phyloP scores from a whole-genome alignment of 2,797 vertebrate genomes.

The Brachymystax lenok region DNA sequence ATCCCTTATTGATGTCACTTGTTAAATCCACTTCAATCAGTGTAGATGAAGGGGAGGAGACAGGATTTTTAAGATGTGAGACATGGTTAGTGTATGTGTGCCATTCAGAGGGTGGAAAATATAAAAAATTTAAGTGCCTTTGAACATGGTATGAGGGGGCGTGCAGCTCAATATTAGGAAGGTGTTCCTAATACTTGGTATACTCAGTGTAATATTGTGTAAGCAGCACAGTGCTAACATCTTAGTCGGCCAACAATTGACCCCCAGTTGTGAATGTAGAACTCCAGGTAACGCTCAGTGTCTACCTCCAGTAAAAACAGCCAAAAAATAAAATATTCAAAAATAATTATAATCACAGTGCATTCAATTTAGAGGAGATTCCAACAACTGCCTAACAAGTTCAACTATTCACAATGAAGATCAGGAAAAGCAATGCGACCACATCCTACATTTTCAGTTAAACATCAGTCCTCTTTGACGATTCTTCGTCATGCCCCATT shows the following conservation, averaged over 20 bases:
- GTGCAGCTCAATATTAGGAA: no score
- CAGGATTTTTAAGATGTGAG: no score
- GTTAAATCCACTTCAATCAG: no score
- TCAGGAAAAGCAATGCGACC: constrained; percentile 21
- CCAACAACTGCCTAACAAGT: constrained; percentile 29
- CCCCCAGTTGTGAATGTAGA: neutral
- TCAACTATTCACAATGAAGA: constrained; percentile 5
- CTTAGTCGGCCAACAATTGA: neutral
- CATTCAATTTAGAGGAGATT: constrained; percentile 59
- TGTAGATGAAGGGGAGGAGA: no score
- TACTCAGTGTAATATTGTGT: neutral
- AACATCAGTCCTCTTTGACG: neutral
- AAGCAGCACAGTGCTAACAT: constrained; percentile 17
- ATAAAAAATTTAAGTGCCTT: no score
- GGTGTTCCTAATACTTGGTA: no score
- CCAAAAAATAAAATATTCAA: constrained; percentile 27
- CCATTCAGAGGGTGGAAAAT: no score
- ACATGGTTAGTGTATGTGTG: no score
- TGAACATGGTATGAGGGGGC: no score
- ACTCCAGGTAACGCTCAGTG: constrained; percentile 29
- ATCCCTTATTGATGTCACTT: no score
- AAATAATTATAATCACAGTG: constrained; percentile 61
- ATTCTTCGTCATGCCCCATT: neutral
- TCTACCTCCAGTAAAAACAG: constrained; percentile 20
- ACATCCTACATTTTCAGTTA: constrained; percentile 7